Evolutionary conservation across 2,888 invertebrate species (phyloP).

Genomic region (Eristalis intricaria): DNA sequence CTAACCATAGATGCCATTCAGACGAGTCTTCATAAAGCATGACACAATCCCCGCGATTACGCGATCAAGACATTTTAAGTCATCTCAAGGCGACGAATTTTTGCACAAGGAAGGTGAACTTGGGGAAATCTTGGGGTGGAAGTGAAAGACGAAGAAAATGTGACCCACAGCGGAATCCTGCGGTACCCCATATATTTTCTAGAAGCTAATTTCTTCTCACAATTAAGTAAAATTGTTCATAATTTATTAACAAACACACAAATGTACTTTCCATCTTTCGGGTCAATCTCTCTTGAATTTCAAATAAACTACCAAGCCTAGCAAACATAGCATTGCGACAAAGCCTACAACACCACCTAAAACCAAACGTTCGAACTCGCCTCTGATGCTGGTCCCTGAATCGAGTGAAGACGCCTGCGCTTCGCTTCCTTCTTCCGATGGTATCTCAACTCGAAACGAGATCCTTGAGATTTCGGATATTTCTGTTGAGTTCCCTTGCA

Average conservation of each 20-base stretch:
- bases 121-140: too few species aligned
- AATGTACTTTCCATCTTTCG: neutral
- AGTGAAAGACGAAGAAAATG: too few species aligned
- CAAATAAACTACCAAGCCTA: constrained; percentile 33
- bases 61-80: too few species aligned
- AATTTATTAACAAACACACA: neutral
- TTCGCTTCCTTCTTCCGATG: constrained; percentile 33
- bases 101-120: too few species aligned
- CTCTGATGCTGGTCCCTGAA: neutral
- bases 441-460: constrained; percentile 78
- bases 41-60: too few species aligned
- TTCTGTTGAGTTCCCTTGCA: constrained; percentile 74
- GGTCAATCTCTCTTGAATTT: neutral
- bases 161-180: too few species aligned
- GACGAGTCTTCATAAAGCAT: too few species aligned
- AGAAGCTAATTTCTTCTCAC: too few species aligned
- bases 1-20: too few species aligned
- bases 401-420: neutral
- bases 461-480: constrained; percentile 78
- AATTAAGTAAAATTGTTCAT: neutral
- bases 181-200: too few species aligned
- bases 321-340: constrained; percentile 24
- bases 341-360: constrained; percentile 4
- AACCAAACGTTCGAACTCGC: constrained; percentile 2
- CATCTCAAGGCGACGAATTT: too few species aligned